Evolutionary conservation across 2,888 invertebrate genomes (phyloP).

Genomic region (Macropis europaea): DNA sequence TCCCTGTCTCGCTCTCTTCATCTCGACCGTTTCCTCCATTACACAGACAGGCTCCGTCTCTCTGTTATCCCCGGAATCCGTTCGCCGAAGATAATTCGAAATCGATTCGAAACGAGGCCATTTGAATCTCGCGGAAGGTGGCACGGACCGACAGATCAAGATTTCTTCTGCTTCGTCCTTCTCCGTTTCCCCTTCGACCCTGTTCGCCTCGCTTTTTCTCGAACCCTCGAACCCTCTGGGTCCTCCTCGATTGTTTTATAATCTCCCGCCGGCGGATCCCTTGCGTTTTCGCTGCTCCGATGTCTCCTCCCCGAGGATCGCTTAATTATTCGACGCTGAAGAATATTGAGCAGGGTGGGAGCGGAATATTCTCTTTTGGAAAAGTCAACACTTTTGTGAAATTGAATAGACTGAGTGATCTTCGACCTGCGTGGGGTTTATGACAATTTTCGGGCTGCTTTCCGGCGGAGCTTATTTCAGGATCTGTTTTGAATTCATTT

Average conservation of each 20-base stretch:
- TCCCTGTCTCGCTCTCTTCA: slow-evolving; percentile 22
- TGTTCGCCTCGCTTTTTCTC: not conserved
- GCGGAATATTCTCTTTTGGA: no score
- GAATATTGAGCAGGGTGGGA: not conserved
- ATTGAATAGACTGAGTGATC: no score
- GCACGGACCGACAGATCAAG: slow-evolving; percentile 27
- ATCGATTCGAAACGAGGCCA: slow-evolving; percentile 75
- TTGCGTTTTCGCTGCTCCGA: not conserved
- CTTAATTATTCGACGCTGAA: slow-evolving; percentile 10
- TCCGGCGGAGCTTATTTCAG: no score
- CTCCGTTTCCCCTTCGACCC: not conserved
- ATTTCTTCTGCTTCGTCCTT: slow-evolving; percentile 30
- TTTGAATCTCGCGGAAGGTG: slow-evolving; percentile 67
- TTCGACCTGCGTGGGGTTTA: no score
- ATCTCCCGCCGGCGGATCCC: no score
- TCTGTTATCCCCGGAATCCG: slow-evolving; percentile 60
- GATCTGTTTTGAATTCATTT: no score
- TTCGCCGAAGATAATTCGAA: slow-evolving; percentile 72
- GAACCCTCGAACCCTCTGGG: slow-evolving; percentile 6
- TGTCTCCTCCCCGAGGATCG: not conserved
- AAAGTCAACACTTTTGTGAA: no score
- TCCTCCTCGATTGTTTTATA: slow-evolving; percentile 60
- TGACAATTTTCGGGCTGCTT: no score
- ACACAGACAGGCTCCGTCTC: slow-evolving; percentile 42
- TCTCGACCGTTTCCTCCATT: slow-evolving; percentile 58